Base-by-base conservation (phyloP, 2,113 vertebrate species). In the Orientallactaga bullata region DNA sequence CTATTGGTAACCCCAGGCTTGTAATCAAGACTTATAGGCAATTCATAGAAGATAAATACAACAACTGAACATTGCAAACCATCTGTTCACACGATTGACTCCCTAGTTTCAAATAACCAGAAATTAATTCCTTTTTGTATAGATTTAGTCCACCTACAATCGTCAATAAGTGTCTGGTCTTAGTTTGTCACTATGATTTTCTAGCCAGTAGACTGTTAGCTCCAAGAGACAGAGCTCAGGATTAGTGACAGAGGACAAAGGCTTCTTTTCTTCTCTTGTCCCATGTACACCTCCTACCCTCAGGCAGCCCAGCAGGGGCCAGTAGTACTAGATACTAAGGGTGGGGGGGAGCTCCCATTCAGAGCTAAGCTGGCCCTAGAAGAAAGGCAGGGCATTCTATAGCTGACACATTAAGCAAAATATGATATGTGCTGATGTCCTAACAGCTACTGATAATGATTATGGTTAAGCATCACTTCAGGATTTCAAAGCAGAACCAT, bases 21-120 rank as follows among this genome's bases (percentile, higher is more conserved):
- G 37, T 47, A 90, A 88, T 93, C 88, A 30, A 90, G 60, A 86
- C 72, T 73, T 85, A 37, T 7, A 83, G 66, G 47, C 55, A 86
- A 69, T 32, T 74, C 13, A 88, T 15, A 89, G 89, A 94, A 47
- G 66, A 95, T 51, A 91, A 95, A 88, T 78, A 78, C 5, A 80
- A 60, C 74, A 65, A 42, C 7, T 26, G 18, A 8, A 42, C 26
- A 68, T 5, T 16, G 26, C 37, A 85, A 81, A 90, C 61, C 80
- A 69, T 88, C 85, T 93, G 24, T 85, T 78, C 81, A 90, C 17
- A 39, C 42, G 39, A 65, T 21, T 11, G 88, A 66, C 47, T 69
- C 32, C 69, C 39, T n/a, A 28, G 9, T 79, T 84, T 94, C 76
- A 89, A 90, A 89, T 78, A 69, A 51, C 18, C 83, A 83, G 74